Base-by-base conservation (phyloP, 2,888 invertebrate genomes). In the Hydropsyche betteni region DNA sequence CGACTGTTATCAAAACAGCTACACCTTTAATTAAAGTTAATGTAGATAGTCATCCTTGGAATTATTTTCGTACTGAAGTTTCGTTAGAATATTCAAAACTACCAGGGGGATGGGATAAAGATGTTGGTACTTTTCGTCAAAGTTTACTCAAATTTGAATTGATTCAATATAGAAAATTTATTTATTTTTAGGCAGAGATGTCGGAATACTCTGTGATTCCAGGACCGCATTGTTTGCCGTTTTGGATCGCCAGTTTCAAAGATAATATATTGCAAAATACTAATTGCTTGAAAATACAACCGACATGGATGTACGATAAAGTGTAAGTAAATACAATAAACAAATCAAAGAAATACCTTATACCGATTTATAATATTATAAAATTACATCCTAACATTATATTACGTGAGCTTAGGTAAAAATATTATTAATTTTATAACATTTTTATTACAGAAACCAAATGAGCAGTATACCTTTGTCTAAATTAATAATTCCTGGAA, bases 241-340 rank as follows among this genome's bases (percentile, higher is more conserved):
- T 90, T 74, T 93, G 92, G 89, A 90, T 91, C n/a, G 91, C 90
- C 8, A 90, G 92, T 14, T 88, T 87, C 61, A 90, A 88, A 69
- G 88, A 89, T 79, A 84, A 83, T 10, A 86, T 86, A 24, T 88
- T 92, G 78, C 84, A 90, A 52, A 87, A 91, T 58, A 88, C 88
- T 71, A 90, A 92, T 80, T 95, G 95, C 82, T 84, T 96, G 36
- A 91, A 91, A 82, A 93, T 94, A 78, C 91, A 93, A 82, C 95
- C 95, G 0, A 93, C 92, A 33, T 96, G 95, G 95, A 94, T 95
- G 94, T 89, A 89, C 81, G 92, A 94, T 69, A 74, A 71, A 50
- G 75, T 68, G 78, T 78, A 74, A 14, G 51, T 44, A 69, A 44
- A 44, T 51, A 50, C 24, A 52, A 68, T 24, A 3, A 44, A 38